Base-by-base conservation (phyloP, 2,888 invertebrate species). In the Clivina fossor region DNA sequence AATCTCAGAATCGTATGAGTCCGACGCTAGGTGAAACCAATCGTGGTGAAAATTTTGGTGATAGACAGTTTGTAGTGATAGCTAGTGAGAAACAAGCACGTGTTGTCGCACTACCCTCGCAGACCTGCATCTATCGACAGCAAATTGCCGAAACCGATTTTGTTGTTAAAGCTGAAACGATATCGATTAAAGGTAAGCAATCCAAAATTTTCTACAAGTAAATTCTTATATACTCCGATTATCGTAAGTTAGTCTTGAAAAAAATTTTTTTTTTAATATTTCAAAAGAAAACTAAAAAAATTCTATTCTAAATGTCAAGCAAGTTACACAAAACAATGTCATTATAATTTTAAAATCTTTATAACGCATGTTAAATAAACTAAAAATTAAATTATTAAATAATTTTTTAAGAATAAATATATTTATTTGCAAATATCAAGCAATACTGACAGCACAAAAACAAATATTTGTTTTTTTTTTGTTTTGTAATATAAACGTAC, bases 11-110 rank as follows among this genome's bases (percentile, higher is more conserved):
- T 68, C 82, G 88, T 66, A 88, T 87, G 84, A 88, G 88, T 69
- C 90, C 90, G 26, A 88, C 89, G 61, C 78, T 86, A 62, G 69
- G 68, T 38, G 76, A 74, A 75, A 53, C 67, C 68, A 64, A 68
- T 68, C 58, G 68, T 63, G 67, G 74, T 58, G 80, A 75, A 62
- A 69, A 78, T 65, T 71, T 78, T 66, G 84, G 84, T 66, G 94
- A 95, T 77, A 81, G 91, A 62, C 96, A 96, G 81, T 94, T 91
- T 76, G 90, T 91, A 62, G 92, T 94, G 49, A 84, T 97, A 65
- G 89, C 90, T 61, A 94, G 94, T 57, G 96, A 97, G 78, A 95
- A 94, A 77, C 93, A 96, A 79, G 93, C 92, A 60, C 83, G 93
- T 67, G 91, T 96, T 61, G 88, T 96, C 62, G 93, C 93, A 63